phyloP scores from a whole-genome alignment of 2,113 vertebrate species.

The Callipepla squamata region DNA sequence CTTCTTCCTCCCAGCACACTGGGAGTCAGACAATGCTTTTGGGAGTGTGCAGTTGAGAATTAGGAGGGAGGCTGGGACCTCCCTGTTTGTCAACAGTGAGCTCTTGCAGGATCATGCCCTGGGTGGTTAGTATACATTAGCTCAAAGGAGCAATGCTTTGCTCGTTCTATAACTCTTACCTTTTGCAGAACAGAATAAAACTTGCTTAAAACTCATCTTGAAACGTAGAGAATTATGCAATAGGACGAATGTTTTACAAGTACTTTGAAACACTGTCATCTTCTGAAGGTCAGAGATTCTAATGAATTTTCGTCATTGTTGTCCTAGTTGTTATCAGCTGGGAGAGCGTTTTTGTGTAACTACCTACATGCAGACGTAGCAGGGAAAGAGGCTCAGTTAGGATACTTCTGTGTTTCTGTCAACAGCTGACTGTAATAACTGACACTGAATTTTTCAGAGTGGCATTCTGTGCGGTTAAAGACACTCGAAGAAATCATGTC shows the following conservation, averaged over 20 bases:
- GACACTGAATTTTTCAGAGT: background rate
- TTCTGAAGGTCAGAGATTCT: background rate
- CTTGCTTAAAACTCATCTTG: background rate
- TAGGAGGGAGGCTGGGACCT: constrained; percentile 25
- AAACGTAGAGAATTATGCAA: background rate
- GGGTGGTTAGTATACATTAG: background rate
- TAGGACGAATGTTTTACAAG: background rate
- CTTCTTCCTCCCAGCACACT: background rate
- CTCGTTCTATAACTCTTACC: background rate
- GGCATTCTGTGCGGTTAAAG: background rate
- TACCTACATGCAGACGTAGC: background rate
- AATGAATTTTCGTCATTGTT: background rate
- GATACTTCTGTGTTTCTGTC: background rate
- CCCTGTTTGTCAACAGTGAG: constrained; percentile 56
- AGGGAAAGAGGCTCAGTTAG: background rate
- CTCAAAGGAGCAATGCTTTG: constrained; percentile 8
- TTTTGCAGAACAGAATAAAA: background rate
- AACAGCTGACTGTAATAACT: background rate
- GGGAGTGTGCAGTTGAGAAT: constrained; percentile 32
- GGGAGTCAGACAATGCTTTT: constrained; percentile 38
- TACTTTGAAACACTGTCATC: background rate
- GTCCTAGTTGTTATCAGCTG: background rate
- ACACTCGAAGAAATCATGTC: background rate
- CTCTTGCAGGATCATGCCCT: background rate
- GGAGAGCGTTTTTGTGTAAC: rapidly evolving